phyloP scores from a whole-genome alignment of 2,113 vertebrate genomes.

The Nothobranchius furzeri region DNA sequence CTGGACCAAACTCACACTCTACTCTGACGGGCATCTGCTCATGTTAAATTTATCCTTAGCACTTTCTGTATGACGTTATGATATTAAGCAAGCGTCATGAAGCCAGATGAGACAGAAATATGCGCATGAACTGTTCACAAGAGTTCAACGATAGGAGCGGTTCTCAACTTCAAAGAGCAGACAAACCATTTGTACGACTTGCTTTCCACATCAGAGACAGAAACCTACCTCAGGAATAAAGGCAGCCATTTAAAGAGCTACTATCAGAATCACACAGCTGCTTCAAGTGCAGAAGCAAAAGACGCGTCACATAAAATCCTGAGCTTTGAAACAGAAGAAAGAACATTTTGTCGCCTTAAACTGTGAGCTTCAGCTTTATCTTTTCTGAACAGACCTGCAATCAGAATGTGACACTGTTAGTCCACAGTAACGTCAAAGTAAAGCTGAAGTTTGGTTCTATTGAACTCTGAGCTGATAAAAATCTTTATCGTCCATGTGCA shows the following conservation, averaged over 20 bases:
- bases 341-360: neutral
- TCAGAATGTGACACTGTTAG: neutral
- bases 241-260: slow-evolving; percentile 26
- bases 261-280: neutral
- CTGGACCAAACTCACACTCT: slow-evolving; percentile 27
- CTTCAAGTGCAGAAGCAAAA: slow-evolving; percentile 25
- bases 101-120: slow-evolving; percentile 27
- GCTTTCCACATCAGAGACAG: slow-evolving; percentile 62
- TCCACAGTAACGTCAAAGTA: neutral
- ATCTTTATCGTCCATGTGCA: no score
- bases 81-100: slow-evolving; percentile 7
- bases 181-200: slow-evolving; percentile 52
- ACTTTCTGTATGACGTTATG: slow-evolving; percentile 19
- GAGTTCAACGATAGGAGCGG: slow-evolving; percentile 31
- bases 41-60: slow-evolving; percentile 27
- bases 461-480: no score
- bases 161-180: slow-evolving; percentile 56
- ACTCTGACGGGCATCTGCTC: slow-evolving; percentile 7
- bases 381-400: no score
- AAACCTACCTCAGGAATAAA: slow-evolving; percentile 31
- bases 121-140: slow-evolving; percentile 28
- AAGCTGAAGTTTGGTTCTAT: slow-evolving; percentile 34
- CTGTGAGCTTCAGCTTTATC: neutral
- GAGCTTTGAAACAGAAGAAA: neutral
- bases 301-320: slow-evolving; percentile 7